Conservation (phyloP, 2,113 vertebrate genomes). For the Thunnus thynnus region DNA sequence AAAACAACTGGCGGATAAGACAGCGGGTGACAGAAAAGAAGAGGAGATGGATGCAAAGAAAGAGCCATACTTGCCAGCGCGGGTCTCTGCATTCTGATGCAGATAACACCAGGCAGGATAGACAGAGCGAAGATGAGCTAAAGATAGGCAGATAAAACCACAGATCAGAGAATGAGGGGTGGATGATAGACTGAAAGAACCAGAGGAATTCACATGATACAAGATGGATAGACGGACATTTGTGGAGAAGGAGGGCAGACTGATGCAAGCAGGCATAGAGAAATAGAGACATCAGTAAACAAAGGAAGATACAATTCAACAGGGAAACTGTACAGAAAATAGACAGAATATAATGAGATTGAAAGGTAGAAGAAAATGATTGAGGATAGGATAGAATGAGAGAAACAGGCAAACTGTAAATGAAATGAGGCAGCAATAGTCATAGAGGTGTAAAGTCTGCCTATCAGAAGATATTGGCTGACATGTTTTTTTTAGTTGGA, state of each 20-base stretch:
- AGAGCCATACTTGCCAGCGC: slow-evolving; percentile 22
- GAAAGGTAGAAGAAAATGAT: neutral
- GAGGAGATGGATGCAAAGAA: slow-evolving; percentile 19
- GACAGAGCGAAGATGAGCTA: slow-evolving; percentile 41
- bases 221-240: slow-evolving; percentile 7
- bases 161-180: slow-evolving; percentile 29
- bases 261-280: neutral
- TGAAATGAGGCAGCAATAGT: slow-evolving; percentile 4
- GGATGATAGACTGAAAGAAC: slow-evolving; percentile 36
- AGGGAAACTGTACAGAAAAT: slow-evolving; percentile 7
- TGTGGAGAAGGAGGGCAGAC: slow-evolving; percentile 8
- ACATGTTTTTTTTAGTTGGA: neutral
- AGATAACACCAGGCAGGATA: slow-evolving; percentile 43
- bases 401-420: slow-evolving; percentile 2
- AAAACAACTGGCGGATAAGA: slow-evolving; percentile 26
- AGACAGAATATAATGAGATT: neutral
- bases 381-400: neutral
- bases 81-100: slow-evolving; percentile 22
- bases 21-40: neutral
- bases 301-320: slow-evolving; percentile 17
- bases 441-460: neutral
- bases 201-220: slow-evolving; percentile 35
- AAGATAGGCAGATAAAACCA: slow-evolving; percentile 57
- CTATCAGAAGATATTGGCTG: neutral
- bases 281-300: slow-evolving; percentile 21